Evolutionary conservation across 2,113 vertebrate genomes (phyloP).

Genomic region (Myocastor coypus): DNA sequence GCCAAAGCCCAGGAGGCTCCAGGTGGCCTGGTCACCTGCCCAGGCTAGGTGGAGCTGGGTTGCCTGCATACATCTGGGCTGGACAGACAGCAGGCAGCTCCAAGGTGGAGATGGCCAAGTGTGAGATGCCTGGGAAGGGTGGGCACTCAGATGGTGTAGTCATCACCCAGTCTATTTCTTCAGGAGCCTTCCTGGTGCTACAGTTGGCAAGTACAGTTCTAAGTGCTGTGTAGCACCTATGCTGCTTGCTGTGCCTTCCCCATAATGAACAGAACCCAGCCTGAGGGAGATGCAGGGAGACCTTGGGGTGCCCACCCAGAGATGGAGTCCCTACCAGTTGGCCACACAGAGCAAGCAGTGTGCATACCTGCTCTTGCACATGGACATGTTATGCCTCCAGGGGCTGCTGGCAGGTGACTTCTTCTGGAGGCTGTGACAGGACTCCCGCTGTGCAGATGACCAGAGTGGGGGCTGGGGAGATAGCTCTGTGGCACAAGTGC

Average conservation of each 20-base stretch:
- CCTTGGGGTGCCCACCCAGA: too few relatives aligned
- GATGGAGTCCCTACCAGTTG: neutral
- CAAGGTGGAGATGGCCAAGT: neutral
- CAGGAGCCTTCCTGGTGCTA: neutral
- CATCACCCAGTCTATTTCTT: neutral
- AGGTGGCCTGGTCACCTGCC: accelerated
- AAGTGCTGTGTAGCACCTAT: neutral
- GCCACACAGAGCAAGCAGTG: neutral
- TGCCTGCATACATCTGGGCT: neutral
- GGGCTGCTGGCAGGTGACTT: neutral
- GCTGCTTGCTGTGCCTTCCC: neutral
- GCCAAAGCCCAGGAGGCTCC: neutral
- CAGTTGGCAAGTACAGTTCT: too few relatives aligned
- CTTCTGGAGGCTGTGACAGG: neutral
- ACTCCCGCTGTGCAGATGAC: neutral
- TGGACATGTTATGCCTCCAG: neutral
- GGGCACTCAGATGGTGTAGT: too few relatives aligned
- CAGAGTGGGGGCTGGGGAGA: too few relatives aligned
- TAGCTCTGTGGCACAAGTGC: too few relatives aligned
- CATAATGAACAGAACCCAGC: too few relatives aligned
- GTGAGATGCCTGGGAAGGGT: neutral
- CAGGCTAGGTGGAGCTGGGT: neutral
- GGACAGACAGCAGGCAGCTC: neutral
- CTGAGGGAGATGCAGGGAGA: neutral
- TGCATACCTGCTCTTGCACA: neutral